Evolutionary conservation across 2,113 vertebrate species (phyloP).

Genomic region (Dendrocopos noguchii): DNA sequence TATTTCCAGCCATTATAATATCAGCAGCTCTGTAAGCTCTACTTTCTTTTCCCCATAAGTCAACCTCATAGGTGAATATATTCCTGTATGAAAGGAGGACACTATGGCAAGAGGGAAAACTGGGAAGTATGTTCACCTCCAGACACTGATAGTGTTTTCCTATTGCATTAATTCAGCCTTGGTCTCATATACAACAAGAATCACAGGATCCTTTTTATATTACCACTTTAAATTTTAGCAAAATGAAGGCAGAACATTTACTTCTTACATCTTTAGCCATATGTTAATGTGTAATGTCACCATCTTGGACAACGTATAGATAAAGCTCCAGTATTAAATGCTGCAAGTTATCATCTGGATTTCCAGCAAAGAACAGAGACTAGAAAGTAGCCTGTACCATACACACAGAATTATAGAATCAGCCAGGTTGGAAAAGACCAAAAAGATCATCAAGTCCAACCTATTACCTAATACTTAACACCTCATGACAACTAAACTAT

Average conservation of each 20-base stretch:
- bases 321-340: not conserved
- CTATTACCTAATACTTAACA: too few species aligned
- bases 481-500: too few species aligned
- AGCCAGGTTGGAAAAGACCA: too few species aligned
- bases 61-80: not conserved
- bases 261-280: not conserved
- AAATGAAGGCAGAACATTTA: not conserved
- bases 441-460: too few species aligned
- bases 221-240: not conserved
- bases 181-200: accelerated
- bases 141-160: not conserved
- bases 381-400: not conserved
- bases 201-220: accelerated
- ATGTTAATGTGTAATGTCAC: too few species aligned
- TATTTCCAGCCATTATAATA: not conserved
- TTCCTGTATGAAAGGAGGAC: not conserved
- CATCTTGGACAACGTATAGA: not conserved
- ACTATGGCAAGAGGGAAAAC: not conserved
- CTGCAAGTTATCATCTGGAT: not conserved
- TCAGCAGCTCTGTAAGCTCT: not conserved
- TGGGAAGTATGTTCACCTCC: not conserved
- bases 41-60: not conserved
- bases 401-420: too few species aligned
- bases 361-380: not conserved
- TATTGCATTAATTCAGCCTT: not conserved